These are phyloP conservation scores for Bolborhynchus lineola DNA, from an alignment of 2,113 vertebrate genomes.

Conservation along the genomic window DNA sequence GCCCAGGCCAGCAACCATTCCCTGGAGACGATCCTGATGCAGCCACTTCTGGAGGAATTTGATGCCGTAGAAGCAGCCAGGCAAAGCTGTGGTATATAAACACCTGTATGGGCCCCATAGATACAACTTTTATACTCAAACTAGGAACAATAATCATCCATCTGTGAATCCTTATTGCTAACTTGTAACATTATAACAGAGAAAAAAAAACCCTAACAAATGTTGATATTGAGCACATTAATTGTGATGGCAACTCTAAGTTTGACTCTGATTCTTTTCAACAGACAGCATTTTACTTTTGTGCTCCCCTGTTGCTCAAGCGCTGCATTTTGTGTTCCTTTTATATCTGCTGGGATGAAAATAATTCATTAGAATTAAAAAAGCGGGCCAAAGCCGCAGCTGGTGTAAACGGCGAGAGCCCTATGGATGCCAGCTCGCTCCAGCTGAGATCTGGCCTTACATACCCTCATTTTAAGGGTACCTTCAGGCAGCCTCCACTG, in stretches of 20 bases:
- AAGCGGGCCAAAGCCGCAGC: conserved; percentile 44
- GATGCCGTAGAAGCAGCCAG: background rate
- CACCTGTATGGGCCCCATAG: background rate
- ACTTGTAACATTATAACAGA: background rate
- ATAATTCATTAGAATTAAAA: conserved; percentile 63
- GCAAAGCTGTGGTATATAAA: background rate
- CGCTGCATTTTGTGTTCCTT: background rate
- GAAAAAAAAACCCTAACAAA: background rate
- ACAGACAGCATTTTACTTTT: background rate
- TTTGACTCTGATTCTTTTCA: conserved; percentile 5
- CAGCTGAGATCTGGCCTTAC: conserved; percentile 55
- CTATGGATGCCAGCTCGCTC: conserved; percentile 37
- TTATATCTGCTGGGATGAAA: background rate
- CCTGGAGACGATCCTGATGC: background rate
- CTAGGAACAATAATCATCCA: background rate
- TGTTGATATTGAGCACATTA: background rate
- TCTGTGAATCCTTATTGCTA: background rate
- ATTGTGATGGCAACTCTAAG: background rate
- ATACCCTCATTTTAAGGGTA: conserved; percentile 10
- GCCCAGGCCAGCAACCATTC: background rate
- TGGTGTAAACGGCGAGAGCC: conserved; percentile 49
- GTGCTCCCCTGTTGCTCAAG: background rate
- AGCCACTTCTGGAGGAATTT: background rate
- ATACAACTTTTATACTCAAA: background rate
- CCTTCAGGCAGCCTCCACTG: background rate